Evolutionary conservation across 2,888 invertebrate species (phyloP).

Genomic region (Lepidocyrtinus sp.): DNA sequence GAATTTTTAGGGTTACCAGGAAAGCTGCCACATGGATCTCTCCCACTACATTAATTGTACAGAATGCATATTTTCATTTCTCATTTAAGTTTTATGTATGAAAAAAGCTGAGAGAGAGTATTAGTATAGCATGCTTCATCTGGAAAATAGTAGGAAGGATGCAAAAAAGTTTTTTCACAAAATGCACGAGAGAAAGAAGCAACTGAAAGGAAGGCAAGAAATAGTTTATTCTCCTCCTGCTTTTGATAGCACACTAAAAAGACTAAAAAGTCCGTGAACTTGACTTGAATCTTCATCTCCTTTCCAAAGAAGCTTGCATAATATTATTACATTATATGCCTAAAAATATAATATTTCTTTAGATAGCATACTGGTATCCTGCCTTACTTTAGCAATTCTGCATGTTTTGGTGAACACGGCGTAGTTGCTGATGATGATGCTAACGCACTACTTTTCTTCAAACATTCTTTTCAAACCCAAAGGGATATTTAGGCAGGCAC

Average conservation of each 20-base stretch:
- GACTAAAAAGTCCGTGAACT: slow-evolving; percentile 51
- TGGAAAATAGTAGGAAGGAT: not conserved
- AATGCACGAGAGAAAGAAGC: not conserved
- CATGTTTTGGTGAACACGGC: not conserved
- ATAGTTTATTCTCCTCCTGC: not conserved
- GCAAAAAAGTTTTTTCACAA: not conserved
- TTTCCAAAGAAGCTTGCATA: slow-evolving; percentile 8
- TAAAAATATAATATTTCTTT: slow-evolving; percentile 1
- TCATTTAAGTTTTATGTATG: slow-evolving; percentile 7
- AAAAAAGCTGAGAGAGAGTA: not conserved
- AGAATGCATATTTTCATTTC: not conserved
- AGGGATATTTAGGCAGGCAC: too few species aligned
- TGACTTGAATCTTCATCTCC: slow-evolving; percentile 25
- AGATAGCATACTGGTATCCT: not conserved
- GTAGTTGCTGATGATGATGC: not conserved
- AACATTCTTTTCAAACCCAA: not conserved
- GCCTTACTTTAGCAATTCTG: slow-evolving; percentile 1
- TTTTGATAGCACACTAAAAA: slow-evolving; percentile 10
- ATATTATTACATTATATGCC: not conserved
- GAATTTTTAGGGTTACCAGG: slow-evolving; percentile 4
- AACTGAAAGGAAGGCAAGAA: not conserved
- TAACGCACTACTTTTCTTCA: not conserved
- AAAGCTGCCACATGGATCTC: not conserved
- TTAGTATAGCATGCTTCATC: not conserved
- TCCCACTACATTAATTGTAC: slow-evolving; percentile 4